Percentiles rank a stretch among this genome's conserved stretches.
These are phyloP conservation scores for Drosophila buzzatii DNA, from an alignment of 2,888 invertebrate species.

Conservation along the genomic window DNA sequence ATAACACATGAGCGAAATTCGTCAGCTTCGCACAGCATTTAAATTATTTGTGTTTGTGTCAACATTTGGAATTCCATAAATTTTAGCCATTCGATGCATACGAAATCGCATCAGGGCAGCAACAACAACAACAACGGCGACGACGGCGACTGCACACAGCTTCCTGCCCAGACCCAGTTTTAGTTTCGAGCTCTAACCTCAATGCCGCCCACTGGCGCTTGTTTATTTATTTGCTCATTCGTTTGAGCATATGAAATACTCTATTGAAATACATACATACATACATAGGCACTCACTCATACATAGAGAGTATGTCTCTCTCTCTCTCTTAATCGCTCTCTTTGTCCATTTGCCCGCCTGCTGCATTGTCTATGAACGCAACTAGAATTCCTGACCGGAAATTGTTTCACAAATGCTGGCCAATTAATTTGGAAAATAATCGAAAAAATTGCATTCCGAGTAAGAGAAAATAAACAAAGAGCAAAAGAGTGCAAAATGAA, in stretches of 20 bases:
- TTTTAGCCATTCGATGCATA: constrained; percentile 58
- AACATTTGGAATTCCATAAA: constrained; percentile 76
- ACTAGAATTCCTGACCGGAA: constrained; percentile 75
- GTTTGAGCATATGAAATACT: constrained; percentile 39
- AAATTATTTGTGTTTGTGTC: constrained; percentile 75
- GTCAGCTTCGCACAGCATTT: constrained; percentile 64
- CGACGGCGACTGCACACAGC: neutral
- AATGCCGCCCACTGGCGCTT: neutral
- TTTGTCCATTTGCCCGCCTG: neutral
- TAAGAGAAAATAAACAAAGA: constrained; percentile 7
- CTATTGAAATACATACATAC: constrained; percentile 54
- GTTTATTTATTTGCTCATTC: constrained; percentile 39
- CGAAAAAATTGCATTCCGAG: constrained; percentile 29
- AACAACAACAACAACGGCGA: neutral
- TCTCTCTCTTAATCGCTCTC: neutral
- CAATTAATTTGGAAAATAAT: constrained; percentile 74
- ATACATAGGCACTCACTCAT: constrained; percentile 35
- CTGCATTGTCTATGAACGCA: constrained; percentile 50
- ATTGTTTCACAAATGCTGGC: constrained; percentile 74
- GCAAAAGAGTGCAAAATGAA: constrained; percentile 23
- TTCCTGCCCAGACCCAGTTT: neutral
- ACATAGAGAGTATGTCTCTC: neutral
- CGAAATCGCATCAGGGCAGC: constrained; percentile 39
- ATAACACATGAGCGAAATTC: constrained; percentile 51
- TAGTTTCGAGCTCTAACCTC: neutral